Evolutionary conservation across 2,797 vertebrate genomes (phyloP).

Genomic region (Tenualosa thibaudeaui): DNA sequence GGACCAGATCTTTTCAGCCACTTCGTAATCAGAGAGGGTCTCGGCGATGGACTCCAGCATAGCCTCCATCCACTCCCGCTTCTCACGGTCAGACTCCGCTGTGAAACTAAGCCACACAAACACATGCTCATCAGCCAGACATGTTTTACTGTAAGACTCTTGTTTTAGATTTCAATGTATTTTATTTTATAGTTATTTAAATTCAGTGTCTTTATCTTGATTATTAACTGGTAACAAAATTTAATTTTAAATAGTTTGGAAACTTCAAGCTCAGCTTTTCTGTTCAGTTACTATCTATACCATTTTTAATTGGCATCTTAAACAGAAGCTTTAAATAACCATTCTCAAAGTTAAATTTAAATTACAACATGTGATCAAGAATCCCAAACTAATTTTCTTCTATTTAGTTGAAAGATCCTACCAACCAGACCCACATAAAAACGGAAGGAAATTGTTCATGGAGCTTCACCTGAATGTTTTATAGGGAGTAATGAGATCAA

Average conservation of each 20-base stretch:
- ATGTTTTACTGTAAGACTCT: not conserved
- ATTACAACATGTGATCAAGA: no score
- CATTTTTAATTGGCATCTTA: no score
- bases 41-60: slow-evolving; percentile 92
- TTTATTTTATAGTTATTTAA: no score
- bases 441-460: not conserved
- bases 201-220: no score
- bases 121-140: not conserved
- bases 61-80: slow-evolving; percentile 91
- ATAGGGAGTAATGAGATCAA: slow-evolving; percentile 92
- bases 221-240: no score
- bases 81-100: slow-evolving; percentile 87
- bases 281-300: no score
- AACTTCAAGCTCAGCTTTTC: no score
- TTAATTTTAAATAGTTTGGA: no score
- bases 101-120: slow-evolving; percentile 77
- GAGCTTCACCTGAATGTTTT: slow-evolving; percentile 88
- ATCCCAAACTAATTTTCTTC: not conserved
- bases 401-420: not conserved
- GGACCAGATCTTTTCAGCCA: slow-evolving; percentile 99
- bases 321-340: no score
- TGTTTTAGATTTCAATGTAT: not conserved
- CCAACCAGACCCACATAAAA: not conserved
- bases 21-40: slow-evolving; percentile 94
- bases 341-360: no score